phyloP scores from a whole-genome alignment of 2,797 vertebrate genomes.

The Sebastes hubbsi region DNA sequence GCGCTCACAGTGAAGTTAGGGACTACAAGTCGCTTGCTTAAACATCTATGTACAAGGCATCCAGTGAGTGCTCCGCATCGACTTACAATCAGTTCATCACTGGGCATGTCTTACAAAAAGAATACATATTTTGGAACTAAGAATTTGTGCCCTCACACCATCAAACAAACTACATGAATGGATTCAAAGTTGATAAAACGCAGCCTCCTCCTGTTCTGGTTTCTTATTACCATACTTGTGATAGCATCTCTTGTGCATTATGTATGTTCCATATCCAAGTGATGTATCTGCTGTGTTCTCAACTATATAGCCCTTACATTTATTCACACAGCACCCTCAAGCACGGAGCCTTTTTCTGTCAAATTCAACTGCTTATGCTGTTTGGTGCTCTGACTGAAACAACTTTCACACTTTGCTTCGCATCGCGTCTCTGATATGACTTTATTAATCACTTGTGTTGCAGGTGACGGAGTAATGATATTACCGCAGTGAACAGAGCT shows the following conservation, averaged over 20 bases:
- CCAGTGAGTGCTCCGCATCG: background rate
- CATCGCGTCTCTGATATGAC: slow-evolving; percentile 17
- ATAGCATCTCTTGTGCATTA: slow-evolving; percentile 6
- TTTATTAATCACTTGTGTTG: slow-evolving; percentile 35
- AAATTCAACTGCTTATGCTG: background rate
- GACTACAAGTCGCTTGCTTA: background rate
- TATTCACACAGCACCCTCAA: background rate
- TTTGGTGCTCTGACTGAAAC: background rate
- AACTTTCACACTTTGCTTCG: background rate
- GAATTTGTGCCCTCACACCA: background rate
- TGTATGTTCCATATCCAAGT: slow-evolving; percentile 4
- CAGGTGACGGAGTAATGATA: slow-evolving; percentile 20
- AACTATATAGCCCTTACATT: background rate
- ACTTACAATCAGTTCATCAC: background rate
- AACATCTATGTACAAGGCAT: background rate
- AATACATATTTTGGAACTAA: background rate
- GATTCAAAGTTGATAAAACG: background rate
- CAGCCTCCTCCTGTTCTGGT: background rate
- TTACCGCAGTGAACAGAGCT: background rate
- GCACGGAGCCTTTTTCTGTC: background rate
- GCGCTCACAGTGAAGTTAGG: background rate
- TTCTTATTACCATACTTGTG: background rate
- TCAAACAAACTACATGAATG: background rate
- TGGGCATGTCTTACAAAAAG: background rate
- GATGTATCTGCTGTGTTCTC: slow-evolving; percentile 1